These are phyloP conservation scores for Carabus problematicus DNA, from an alignment of 2,888 invertebrate species.

Conservation along the genomic window DNA sequence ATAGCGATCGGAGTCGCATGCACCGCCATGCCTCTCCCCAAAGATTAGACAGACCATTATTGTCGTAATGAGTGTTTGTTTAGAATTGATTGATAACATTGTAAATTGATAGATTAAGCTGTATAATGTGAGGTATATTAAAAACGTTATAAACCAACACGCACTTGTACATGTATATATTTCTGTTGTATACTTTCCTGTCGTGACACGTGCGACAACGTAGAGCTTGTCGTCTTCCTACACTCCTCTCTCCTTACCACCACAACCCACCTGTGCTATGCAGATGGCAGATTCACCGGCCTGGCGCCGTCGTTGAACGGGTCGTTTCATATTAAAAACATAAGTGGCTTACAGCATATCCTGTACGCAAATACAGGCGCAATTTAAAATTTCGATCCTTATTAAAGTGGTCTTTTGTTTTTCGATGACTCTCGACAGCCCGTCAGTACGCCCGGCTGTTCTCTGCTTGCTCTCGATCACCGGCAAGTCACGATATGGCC, in stretches of 20 bases:
- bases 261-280: no score
- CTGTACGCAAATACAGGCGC: conserved; percentile 58
- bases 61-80: conserved; percentile 45
- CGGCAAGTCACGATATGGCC: no score
- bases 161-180: no score
- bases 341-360: conserved; percentile 59
- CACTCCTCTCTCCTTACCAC: no score
- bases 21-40: conserved; percentile 7
- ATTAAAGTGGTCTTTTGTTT: conserved; percentile 59
- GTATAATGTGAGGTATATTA: conserved; percentile 36
- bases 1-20: conserved; percentile 14
- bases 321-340: conserved; percentile 56
- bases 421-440: conserved; percentile 54
- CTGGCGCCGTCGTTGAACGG: conserved; percentile 33
- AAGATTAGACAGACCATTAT: conserved; percentile 41
- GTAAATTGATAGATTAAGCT: conserved; percentile 42
- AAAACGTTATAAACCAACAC: conserved; percentile 22
- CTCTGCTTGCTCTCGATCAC: background rate
- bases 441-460: conserved; percentile 14
- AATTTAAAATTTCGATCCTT: conserved; percentile 59
- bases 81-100: conserved; percentile 46
- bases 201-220: no score
- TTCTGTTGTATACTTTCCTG: no score
- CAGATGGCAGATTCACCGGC: no score
- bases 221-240: no score